Conservation (phyloP, 2,113 vertebrate genomes). For the Hiodon tergisus region DNA sequence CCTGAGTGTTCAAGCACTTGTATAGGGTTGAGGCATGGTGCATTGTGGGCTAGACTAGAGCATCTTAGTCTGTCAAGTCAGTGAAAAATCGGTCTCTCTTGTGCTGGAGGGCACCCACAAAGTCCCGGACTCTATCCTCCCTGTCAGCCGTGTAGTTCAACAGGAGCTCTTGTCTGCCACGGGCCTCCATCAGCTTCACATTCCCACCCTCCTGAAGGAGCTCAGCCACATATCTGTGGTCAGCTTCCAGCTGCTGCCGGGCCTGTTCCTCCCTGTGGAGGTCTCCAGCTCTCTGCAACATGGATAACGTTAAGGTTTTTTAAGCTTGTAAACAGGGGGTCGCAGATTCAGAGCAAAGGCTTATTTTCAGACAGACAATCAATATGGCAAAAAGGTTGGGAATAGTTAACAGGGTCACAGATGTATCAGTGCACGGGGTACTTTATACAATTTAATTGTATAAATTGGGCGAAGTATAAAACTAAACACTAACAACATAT, state of each 20-base stretch:
- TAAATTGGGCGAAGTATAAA: background rate
- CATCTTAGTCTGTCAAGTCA: constrained; percentile 48
- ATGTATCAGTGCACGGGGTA: too few relatives aligned
- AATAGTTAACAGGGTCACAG: too few relatives aligned
- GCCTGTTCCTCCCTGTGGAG: constrained; percentile 74
- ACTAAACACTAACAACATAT: background rate
- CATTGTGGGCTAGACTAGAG: constrained; percentile 53
- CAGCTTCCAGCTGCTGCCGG: constrained; percentile 77
- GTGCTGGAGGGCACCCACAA: constrained; percentile 76
- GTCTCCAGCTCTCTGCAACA: constrained; percentile 80
- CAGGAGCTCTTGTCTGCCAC: constrained; percentile 65
- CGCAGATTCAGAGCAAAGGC: too few relatives aligned
- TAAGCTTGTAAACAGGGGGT: too few relatives aligned
- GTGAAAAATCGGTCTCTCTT: constrained; percentile 75
- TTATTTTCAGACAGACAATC: too few relatives aligned
- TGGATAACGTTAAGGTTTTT: background rate
- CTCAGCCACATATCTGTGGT: constrained; percentile 71
- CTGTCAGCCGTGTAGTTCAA: constrained; percentile 64
- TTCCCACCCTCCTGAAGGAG: constrained; percentile 65
- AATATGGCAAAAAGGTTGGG: too few relatives aligned
- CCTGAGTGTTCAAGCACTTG: constrained; percentile 41
- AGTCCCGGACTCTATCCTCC: constrained; percentile 79
- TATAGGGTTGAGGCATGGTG: constrained; percentile 30
- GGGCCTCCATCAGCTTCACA: constrained; percentile 63
- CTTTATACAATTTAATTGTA: background rate